Percentiles rank a stretch among this genome's conserved stretches.
Conservation (phyloP, 2,113 vertebrate genomes). For the Hystrix cristata region DNA sequence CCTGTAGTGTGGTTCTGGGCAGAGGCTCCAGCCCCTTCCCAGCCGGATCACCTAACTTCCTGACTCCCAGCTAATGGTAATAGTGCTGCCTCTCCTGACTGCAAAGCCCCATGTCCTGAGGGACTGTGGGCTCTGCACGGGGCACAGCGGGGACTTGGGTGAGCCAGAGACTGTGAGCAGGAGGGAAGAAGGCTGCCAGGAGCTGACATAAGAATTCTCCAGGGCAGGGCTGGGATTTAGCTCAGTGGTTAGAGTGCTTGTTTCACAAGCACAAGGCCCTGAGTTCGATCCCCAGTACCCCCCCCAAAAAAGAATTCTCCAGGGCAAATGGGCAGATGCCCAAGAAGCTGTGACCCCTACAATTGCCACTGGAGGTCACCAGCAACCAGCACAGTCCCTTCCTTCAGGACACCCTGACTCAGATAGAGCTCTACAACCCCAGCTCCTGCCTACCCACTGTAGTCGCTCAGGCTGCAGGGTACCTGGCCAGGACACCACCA, state of each 20-base stretch:
- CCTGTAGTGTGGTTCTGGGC: too few relatives aligned
- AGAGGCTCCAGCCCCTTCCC: not conserved
- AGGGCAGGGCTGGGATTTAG: not conserved
- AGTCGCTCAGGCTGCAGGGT: not conserved
- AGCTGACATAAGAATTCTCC: not conserved
- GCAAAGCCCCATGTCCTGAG: not conserved
- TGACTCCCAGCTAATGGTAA: not conserved
- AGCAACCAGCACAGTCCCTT: not conserved
- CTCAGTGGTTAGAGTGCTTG: too few relatives aligned
- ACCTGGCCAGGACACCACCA: not conserved
- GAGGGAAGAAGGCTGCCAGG: not conserved
- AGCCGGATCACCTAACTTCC: not conserved
- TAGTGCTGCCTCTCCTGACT: not conserved
- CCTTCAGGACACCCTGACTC: not conserved
- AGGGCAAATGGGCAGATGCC: not conserved
- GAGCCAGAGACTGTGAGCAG: not conserved
- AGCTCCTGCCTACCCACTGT: not conserved
- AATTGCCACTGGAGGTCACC: fast-evolving
- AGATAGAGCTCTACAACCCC: not conserved
- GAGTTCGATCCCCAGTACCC: too few relatives aligned
- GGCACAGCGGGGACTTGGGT: not conserved
- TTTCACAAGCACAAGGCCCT: too few relatives aligned
- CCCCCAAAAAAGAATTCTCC: not conserved
- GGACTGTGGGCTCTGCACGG: not conserved
- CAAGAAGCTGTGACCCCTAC: not conserved